Percentiles rank a stretch among this genome's conserved stretches.
phyloP scores from a whole-genome alignment of 2,888 invertebrate genomes.

The Drosophila longiperda region DNA sequence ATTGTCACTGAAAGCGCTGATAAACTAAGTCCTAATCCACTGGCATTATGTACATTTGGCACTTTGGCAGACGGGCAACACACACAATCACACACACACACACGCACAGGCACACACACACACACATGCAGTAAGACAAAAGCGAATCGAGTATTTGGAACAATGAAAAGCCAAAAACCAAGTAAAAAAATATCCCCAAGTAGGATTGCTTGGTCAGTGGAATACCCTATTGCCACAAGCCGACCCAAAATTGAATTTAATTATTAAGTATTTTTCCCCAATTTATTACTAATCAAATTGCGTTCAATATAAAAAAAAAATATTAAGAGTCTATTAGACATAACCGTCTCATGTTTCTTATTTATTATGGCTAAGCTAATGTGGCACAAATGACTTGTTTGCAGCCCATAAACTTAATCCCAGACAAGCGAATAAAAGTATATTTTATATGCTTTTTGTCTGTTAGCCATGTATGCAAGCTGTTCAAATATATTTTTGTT shows the following conservation, averaged over 20 bases:
- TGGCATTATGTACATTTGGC: conserved; percentile 79
- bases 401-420: background rate
- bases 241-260: background rate
- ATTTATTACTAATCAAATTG: background rate
- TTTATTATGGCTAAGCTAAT: background rate
- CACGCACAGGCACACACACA: conserved; percentile 19
- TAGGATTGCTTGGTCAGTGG: background rate
- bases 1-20: conserved; percentile 76
- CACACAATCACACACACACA: conserved; percentile 35
- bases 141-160: conserved; percentile 19
- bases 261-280: background rate
- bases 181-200: background rate
- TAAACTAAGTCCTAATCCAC: conserved; percentile 79
- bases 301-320: background rate
- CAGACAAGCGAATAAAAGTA: background rate
- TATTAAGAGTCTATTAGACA: background rate
- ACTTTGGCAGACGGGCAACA: conserved; percentile 64
- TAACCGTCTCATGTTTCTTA: background rate
- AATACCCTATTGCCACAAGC: background rate
- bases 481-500: background rate
- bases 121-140: conserved; percentile 33
- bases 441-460: background rate
- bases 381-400: background rate
- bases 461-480: background rate
- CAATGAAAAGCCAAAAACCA: conserved; percentile 1